A percentile compares a stretch with the other conserved stretches of the same genome.
These are phyloP conservation scores for Epizoanthus ramosus DNA, from an alignment of 92 coral and sea anemone genomes.

Conservation along the genomic window DNA sequence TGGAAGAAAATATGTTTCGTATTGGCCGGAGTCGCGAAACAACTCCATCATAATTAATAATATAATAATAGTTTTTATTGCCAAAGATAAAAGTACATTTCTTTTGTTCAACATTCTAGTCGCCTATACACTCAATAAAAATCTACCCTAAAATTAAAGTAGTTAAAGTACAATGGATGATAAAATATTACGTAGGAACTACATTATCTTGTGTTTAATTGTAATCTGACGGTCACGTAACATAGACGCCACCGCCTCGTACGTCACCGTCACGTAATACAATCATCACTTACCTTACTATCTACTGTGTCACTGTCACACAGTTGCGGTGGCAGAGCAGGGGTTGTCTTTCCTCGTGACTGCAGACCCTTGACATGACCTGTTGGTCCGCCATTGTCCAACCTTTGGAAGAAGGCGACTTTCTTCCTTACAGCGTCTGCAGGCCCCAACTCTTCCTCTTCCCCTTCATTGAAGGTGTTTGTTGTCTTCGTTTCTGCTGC, in stretches of 20 bases:
- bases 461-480: not conserved
- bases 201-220: no score
- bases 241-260: not conserved
- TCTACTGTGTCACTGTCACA: not conserved
- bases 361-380: not conserved
- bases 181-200: no score
- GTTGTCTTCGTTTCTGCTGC: not conserved
- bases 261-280: not conserved
- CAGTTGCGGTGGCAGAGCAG: not conserved
- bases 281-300: not conserved
- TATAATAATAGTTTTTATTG: no score
- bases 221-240: not conserved
- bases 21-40: no score
- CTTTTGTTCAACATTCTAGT: no score
- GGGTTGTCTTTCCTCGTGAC: not conserved
- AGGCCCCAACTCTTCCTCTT: not conserved
- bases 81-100: no score
- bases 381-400: not conserved
- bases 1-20: no score
- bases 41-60: no score
- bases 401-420: not conserved
- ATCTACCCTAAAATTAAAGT: no score
- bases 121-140: no score
- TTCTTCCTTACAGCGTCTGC: not conserved
- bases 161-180: no score